These are phyloP conservation scores for Loripinus fragilis DNA, from an alignment of 2,888 invertebrate species.

Conservation along the genomic window DNA sequence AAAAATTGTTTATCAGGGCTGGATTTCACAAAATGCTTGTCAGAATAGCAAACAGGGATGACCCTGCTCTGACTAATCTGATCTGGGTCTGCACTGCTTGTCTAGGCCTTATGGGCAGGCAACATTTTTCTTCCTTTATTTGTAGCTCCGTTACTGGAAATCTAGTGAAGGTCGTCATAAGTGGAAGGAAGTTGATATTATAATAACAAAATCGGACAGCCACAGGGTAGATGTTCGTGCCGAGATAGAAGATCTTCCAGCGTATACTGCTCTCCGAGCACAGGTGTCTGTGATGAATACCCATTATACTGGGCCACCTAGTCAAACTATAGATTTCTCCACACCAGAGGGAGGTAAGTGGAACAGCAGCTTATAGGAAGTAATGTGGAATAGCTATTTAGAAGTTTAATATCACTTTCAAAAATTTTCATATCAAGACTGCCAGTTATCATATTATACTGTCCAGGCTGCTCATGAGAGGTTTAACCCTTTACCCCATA, in stretches of 20 bases:
- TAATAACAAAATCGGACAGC: slow-evolving; percentile 54
- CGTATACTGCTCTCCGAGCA: slow-evolving; percentile 89
- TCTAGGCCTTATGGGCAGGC: no score
- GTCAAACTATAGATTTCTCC: slow-evolving; percentile 88
- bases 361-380: background rate
- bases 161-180: slow-evolving; percentile 86
- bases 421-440: no score
- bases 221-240: slow-evolving; percentile 73
- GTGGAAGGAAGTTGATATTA: slow-evolving; percentile 72
- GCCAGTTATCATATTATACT: no score
- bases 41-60: no score
- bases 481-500: no score
- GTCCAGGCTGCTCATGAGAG: no score
- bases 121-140: no score
- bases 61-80: no score
- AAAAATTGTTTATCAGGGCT: no score
- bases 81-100: no score
- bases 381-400: background rate
- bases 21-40: no score
- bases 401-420: no score
- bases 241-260: slow-evolving; percentile 76
- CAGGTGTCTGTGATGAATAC: slow-evolving; percentile 96
- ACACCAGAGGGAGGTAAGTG: slow-evolving; percentile 80
- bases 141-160: slow-evolving; percentile 95
- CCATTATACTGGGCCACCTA: slow-evolving; percentile 94